Base-by-base conservation (phyloP, 1,140 invertebrate genomes). In the Elysia chlorotica region DNA sequence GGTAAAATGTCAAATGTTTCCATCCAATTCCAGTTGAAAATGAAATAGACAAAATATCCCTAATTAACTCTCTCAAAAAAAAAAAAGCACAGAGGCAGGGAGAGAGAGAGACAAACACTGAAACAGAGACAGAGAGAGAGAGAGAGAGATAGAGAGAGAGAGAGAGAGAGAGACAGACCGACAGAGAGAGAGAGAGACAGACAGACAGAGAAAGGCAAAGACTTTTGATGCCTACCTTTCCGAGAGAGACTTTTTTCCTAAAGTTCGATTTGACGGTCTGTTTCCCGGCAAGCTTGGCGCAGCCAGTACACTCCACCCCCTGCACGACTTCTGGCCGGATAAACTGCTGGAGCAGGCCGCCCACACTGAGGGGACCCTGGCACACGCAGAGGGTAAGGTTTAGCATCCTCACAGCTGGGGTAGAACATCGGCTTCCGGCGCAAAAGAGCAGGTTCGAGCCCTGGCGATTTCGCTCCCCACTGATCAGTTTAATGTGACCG, bases 251-350 rank as follows among this genome's bases (percentile, higher is more conserved):
- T n/a, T 93, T 93, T 84, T 95, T 94, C 28, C 74, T 77, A 57
- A 85, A 83, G 23, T 74, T 77, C 48, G 80, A 76, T 59, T 71
- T 78, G 30, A 63, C 36, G 54, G 74, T 65, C 63, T 76, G 48
- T 37, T 23, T 56, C 65, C 66, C 33, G 33, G 65, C 23, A 14
- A 70, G 74, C 71, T 80, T 78, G 41, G 78, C 90, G 85, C 96
- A 98, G 35, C 91, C 91, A 66, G 92, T 91, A 88, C 96, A 98
- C 73, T 92, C 90, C 30, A 97, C 94, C 76, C 93, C 93, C 68
- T 91, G 90, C 59, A 98, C 92, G 72, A 94, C 89, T 87, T 96
- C 95, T 21, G 93, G 92, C 0, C 92, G 92, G 2, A 96, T 92
- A 83, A 95, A 95, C 68, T 94, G 91, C 23, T 92, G 91, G 21